Evolutionary conservation across 2,113 vertebrate genomes (phyloP), one percentile per base, ranked within the genome.

Genomic region (Parotia lawesii): DNA sequence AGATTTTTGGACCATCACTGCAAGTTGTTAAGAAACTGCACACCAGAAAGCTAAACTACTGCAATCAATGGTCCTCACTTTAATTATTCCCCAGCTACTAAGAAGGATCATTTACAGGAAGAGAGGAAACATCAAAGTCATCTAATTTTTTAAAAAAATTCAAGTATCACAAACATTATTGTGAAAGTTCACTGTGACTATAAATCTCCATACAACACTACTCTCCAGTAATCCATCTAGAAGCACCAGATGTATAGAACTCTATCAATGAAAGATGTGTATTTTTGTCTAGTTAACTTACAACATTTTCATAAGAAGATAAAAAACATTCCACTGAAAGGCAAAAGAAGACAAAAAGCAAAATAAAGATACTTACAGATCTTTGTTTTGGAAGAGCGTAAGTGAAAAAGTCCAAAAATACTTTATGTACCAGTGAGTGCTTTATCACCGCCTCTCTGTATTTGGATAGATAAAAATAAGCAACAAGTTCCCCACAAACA

Each of bases 401-500:
- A 37, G 96, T 98, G 95, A 99, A 99, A 81, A 98, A 99, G 89
- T 99, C 99, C 98, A 99, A 96, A 97, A 99, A 99, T 13, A 98
- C 99, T 98, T 99, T 99, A 97, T 99, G 99, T 27, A 99, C 99
- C 95, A 99, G 80, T 27, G 99, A 99, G 87, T 99, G 99, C 88
- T 99, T 99, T 97, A 99, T 98, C 65, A 99, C 99, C n/a, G 98
- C 98, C 82, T 99, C 99, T 90, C 99, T 99, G 97, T 75, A 94
- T 85, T 78, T 57, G n/a, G 51, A 50, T 21, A 94, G 31, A 69
- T 10, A 27, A 90, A 73, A 77, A 74, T 24, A 90, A 95, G 22
- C 7, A 85, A 42, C 22, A 90, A 86, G 48, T 31, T 38, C 24
- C 18, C 7, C 62, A 89, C 23, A 69, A 61, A 4, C 17, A 82